Conservation (phyloP, 2,797 vertebrate genomes). For the Gambelia wislizenii region DNA sequence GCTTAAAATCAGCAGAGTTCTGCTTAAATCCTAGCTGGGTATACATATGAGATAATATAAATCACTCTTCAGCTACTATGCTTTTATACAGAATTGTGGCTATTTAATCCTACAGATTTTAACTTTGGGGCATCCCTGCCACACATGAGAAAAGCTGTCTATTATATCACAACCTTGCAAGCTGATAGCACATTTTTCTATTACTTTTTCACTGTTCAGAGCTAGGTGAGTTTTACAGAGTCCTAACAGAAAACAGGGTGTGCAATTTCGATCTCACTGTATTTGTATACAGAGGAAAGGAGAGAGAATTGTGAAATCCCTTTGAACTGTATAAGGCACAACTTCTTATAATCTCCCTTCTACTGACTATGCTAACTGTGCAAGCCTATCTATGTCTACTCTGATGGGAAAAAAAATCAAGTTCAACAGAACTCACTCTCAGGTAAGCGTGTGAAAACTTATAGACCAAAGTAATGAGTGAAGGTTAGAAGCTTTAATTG, state of each 20-base stretch:
- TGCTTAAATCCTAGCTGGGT: slow-evolving; percentile 21
- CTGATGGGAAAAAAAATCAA: too few species aligned
- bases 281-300: neutral
- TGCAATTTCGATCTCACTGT: neutral
- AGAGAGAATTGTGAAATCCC: neutral
- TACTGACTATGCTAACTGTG: neutral
- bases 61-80: slow-evolving; percentile 3
- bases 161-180: neutral
- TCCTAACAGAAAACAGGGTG: slow-evolving; percentile 1
- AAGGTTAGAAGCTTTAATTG: neutral
- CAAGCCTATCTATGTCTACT: neutral
- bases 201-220: slow-evolving; percentile 5
- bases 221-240: neutral
- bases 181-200: neutral
- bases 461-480: neutral
- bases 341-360: neutral
- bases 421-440: neutral
- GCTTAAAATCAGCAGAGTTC: slow-evolving; percentile 30
- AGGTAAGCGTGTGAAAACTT: neutral
- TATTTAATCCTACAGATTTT: slow-evolving; percentile 26
- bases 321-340: neutral
- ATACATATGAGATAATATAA: slow-evolving; percentile 30
- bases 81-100: slow-evolving; percentile 17
- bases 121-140: slow-evolving; percentile 12
- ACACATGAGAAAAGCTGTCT: slow-evolving; percentile 3